Evolutionary conservation across 2,797 vertebrate genomes (phyloP).

Genomic region (Nannoperca obscura): DNA sequence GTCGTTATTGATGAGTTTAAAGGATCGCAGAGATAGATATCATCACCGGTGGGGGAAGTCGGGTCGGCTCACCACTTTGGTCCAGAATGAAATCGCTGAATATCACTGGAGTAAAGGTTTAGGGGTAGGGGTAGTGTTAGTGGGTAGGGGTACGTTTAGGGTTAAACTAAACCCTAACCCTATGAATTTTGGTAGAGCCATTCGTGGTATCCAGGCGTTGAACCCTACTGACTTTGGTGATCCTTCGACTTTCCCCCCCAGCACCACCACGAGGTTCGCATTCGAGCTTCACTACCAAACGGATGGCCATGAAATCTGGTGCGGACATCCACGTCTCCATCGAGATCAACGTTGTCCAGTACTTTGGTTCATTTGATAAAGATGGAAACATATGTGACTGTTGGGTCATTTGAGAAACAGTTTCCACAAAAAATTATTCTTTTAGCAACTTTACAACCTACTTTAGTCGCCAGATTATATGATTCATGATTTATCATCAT

Average conservation of each 20-base stretch:
- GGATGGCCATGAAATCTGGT: neutral
- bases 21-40: conserved; percentile 39
- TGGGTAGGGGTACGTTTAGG: no score
- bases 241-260: neutral
- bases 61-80: neutral
- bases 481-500: neutral
- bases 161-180: no score
- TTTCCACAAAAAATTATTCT: neutral
- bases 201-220: neutral
- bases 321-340: neutral
- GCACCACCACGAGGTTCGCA: neutral
- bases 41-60: conserved; percentile 1
- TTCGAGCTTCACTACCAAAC: neutral
- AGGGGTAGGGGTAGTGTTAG: no score
- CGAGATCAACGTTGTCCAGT: no score
- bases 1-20: conserved; percentile 58
- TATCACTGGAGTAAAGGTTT: no score
- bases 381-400: no score
- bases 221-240: neutral
- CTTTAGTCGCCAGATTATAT: neutral
- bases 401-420: no score
- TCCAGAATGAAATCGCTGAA: neutral
- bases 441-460: neutral
- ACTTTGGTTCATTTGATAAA: no score
- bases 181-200: no score